Evolutionary conservation across 2,797 vertebrate genomes (phyloP).

Genomic region (Anabas testudineus): DNA sequence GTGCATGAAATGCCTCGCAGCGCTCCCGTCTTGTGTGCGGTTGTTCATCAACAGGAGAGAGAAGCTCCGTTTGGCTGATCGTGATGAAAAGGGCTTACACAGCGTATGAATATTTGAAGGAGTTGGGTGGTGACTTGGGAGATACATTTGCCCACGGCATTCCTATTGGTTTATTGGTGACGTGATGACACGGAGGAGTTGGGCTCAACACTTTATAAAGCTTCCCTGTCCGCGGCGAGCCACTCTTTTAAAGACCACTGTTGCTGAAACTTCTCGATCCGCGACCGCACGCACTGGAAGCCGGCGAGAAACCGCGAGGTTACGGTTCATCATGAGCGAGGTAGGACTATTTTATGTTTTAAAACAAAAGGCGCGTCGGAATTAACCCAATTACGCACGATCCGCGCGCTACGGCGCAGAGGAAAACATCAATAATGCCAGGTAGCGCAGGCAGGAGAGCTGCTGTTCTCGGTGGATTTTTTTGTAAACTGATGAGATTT

Average conservation of each 20-base stretch:
- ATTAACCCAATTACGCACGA: conserved; percentile 52
- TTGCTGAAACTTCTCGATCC: conserved; percentile 66
- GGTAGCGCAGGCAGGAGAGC: neutral
- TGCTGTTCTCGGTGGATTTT: conserved; percentile 9
- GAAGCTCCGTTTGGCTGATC: conserved; percentile 52
- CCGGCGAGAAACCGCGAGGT: conserved; percentile 55
- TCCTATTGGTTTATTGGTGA: conserved; percentile 84
- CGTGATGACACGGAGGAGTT: conserved; percentile 81
- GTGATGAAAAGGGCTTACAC: conserved; percentile 68
- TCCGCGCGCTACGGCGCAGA: neutral
- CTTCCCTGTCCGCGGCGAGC: conserved; percentile 62
- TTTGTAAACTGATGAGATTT: conserved; percentile 24
- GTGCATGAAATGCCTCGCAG: conserved; percentile 51
- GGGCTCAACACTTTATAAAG: conserved; percentile 85
- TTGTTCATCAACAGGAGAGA: conserved; percentile 37
- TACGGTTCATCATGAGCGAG: conserved; percentile 84
- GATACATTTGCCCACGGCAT: conserved; percentile 76
- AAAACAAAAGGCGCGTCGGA: conserved; percentile 15
- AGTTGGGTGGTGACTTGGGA: conserved; percentile 80
- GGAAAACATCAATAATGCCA: neutral
- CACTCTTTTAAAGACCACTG: conserved; percentile 71
- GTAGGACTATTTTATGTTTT: conserved; percentile 73
- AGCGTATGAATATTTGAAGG: conserved; percentile 74
- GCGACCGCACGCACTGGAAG: conserved; percentile 62
- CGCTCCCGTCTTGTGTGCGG: conserved; percentile 27